Evolutionary conservation across 2,888 invertebrate species (phyloP).

Genomic region (Ethmia dodecea): DNA sequence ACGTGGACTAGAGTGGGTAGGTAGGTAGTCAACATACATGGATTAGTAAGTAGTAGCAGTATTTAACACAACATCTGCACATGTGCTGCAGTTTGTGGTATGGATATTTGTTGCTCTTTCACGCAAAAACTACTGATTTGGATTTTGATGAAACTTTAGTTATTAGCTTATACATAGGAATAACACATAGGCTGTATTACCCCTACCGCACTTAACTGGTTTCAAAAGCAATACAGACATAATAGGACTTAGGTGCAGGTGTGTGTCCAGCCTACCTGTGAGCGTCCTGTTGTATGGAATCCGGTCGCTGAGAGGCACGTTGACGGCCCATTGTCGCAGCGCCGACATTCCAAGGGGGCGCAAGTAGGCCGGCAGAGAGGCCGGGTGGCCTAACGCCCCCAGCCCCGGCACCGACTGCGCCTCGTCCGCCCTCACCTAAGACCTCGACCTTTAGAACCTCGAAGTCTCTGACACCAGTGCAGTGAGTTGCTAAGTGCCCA

Average conservation of each 20-base stretch:
- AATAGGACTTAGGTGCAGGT: background rate
- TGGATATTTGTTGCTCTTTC: background rate
- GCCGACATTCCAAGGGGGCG: constrained; percentile 84
- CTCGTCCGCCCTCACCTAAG: constrained; percentile 84
- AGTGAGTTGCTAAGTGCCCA: too few species aligned
- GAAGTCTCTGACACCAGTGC: too few species aligned
- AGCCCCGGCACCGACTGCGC: constrained; percentile 82
- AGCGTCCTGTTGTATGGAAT: constrained; percentile 90
- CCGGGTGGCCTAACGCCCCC: constrained; percentile 77
- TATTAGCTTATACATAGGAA: background rate
- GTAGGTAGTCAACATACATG: too few species aligned
- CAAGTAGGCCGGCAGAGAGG: too few species aligned
- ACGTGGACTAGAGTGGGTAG: too few species aligned
- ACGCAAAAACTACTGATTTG: background rate
- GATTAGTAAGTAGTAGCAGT: too few species aligned
- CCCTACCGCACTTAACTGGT: background rate
- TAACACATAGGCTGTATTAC: background rate
- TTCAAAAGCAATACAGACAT: too few species aligned
- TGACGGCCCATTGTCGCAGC: constrained; percentile 90
- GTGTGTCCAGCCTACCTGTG: background rate
- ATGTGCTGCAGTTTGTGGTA: background rate
- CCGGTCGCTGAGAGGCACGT: constrained; percentile 91
- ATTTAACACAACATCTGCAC: too few species aligned
- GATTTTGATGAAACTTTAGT: background rate
- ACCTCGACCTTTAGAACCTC: too few species aligned